Evolutionary conservation across 2,113 vertebrate genomes (phyloP).

Genomic region (Lagopus leucura): DNA sequence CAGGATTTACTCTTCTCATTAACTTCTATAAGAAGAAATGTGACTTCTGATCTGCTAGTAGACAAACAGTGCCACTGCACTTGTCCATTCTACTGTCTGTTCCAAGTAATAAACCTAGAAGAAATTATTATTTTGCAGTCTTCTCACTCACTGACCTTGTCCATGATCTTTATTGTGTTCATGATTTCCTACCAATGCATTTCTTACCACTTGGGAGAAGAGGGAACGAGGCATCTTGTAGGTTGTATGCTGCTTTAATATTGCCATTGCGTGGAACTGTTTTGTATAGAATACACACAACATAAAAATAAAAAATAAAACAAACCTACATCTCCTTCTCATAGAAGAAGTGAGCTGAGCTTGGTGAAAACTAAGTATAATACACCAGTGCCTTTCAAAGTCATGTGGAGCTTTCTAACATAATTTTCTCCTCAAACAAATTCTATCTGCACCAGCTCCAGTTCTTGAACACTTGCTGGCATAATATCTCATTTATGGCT

Average conservation of each 20-base stretch:
- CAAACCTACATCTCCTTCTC: neutral
- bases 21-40: neutral
- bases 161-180: neutral
- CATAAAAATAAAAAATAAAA: neutral
- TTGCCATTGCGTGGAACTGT: neutral
- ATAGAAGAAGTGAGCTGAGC: neutral
- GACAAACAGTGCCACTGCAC: neutral
- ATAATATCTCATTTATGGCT: conserved; percentile 4
- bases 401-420: neutral
- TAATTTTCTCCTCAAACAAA: neutral
- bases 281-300: neutral
- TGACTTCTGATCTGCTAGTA: neutral
- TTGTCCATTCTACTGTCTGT: neutral
- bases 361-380: neutral
- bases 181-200: neutral
- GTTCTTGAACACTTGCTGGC: neutral
- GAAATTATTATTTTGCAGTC: neutral
- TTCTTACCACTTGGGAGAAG: neutral
- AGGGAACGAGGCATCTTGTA: neutral
- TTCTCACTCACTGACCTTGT: neutral
- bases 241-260: neutral
- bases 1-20: neutral
- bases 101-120: neutral
- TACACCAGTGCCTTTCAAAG: neutral
- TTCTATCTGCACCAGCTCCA: neutral